Evolutionary conservation across 1,140 invertebrate species (phyloP).

Genomic region (Sinonovacula constricta): DNA sequence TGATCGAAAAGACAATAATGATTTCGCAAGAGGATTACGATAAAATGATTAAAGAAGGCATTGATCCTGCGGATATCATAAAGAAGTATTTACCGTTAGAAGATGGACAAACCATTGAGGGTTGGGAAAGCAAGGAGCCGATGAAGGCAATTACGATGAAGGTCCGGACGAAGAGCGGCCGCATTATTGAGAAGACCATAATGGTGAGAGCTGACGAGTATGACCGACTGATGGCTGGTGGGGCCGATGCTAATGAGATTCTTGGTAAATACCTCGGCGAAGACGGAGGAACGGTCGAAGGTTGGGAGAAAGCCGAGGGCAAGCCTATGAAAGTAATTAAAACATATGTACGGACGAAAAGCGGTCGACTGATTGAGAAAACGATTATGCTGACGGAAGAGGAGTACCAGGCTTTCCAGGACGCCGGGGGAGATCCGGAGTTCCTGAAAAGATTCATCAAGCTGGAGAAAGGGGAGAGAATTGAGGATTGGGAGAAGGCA

Average conservation of each 20-base stretch:
- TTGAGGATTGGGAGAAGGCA: constrained; percentile 77
- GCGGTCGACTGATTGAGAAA: constrained; percentile 76
- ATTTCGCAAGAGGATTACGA: constrained; percentile 76
- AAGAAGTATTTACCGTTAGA: constrained; percentile 72
- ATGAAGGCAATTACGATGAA: constrained; percentile 76
- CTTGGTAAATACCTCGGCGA: constrained; percentile 72
- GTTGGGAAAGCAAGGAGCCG: constrained; percentile 73
- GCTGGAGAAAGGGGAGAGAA: constrained; percentile 72
- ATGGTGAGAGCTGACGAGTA: constrained; percentile 76
- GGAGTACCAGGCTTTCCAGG: constrained; percentile 73
- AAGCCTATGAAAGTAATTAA: constrained; percentile 74
- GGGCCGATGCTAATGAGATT: constrained; percentile 66
- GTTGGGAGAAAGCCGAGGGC: constrained; percentile 67
- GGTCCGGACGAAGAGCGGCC: constrained; percentile 76
- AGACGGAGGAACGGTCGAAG: constrained; percentile 70
- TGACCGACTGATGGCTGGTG: constrained; percentile 71
- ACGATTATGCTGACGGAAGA: constrained; percentile 77
- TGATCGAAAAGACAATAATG: constrained; percentile 76
- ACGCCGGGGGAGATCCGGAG: constrained; percentile 72
- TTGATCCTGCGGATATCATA: constrained; percentile 69
- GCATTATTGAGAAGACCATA: constrained; percentile 76
- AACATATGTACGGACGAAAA: constrained; percentile 74
- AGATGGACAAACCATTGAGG: constrained; percentile 73
- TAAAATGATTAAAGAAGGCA: constrained; percentile 71
- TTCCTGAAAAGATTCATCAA: constrained; percentile 76